These are phyloP conservation scores for Trimorus sp. DNA, from an alignment of 2,888 invertebrate genomes.

Conservation along the genomic window DNA sequence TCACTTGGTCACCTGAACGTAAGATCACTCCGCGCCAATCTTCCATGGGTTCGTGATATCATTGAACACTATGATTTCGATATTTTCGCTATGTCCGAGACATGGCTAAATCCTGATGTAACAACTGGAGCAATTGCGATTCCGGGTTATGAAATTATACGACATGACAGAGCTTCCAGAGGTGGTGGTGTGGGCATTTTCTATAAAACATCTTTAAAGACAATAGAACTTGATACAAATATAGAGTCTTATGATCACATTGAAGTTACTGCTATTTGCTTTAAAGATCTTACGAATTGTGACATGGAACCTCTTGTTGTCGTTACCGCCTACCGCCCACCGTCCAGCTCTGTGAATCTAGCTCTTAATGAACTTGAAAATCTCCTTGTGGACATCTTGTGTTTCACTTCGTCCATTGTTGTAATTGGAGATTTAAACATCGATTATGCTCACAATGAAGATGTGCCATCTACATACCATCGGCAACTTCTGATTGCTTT, in stretches of 20 bases:
- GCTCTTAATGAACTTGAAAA: background rate
- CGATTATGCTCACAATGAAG: background rate
- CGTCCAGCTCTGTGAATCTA: background rate
- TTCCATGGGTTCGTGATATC: background rate
- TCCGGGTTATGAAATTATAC: background rate
- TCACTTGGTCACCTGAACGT: background rate
- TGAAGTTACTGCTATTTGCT: too few relatives aligned
- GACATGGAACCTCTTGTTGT: background rate
- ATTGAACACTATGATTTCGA: background rate
- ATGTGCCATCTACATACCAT: too few relatives aligned
- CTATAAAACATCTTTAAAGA: background rate
- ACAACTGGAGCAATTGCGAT: background rate
- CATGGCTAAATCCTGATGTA: background rate
- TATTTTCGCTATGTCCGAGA: background rate
- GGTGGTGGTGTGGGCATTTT: background rate
- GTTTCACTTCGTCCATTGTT: background rate
- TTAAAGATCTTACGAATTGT: background rate
- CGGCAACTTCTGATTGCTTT: too few relatives aligned
- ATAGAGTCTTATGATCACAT: background rate
- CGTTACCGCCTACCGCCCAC: background rate
- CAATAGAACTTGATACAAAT: background rate
- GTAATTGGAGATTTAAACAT: background rate
- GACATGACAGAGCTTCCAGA: background rate
- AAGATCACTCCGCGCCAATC: background rate
- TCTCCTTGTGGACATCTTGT: background rate